Percentiles rank a stretch among this genome's conserved stretches.
phyloP scores from a whole-genome alignment of 1,140 invertebrate genomes.

The Zaprionus vittiger region DNA sequence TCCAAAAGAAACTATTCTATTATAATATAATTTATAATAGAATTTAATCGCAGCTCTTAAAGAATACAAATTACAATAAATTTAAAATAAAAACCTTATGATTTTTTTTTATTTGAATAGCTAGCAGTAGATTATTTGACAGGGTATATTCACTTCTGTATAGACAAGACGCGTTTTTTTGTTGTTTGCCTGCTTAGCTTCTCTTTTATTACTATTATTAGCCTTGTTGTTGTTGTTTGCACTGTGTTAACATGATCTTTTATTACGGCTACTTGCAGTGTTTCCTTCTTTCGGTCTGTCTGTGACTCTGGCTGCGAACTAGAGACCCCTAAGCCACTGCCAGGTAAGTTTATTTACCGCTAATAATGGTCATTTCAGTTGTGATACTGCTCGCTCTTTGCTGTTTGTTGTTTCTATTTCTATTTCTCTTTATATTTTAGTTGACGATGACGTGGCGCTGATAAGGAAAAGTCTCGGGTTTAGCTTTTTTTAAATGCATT shows the following conservation, averaged over 20 bases:
- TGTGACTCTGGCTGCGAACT: constrained; percentile 28
- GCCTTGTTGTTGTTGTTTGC: constrained; percentile 39
- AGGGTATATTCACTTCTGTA: constrained; percentile 15
- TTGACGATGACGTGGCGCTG: constrained; percentile 71
- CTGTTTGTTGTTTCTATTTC: not conserved
- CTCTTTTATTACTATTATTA: constrained; percentile 25
- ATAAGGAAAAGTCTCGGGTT: constrained; percentile 45
- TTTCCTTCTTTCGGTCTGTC: constrained; percentile 11
- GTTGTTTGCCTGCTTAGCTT: not conserved
- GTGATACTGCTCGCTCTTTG: constrained; percentile 49
- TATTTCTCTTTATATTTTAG: constrained; percentile 9
- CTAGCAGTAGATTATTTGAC: not conserved
- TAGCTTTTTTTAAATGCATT: constrained; percentile 25
- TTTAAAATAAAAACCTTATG: too few species aligned
- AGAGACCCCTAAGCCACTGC: constrained; percentile 9
- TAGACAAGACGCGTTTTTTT: not conserved
- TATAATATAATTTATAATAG: too few species aligned
- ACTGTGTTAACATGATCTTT: constrained; percentile 81
- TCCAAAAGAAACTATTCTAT: too few species aligned
- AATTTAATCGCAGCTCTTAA: too few species aligned
- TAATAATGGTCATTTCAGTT: constrained; percentile 82
- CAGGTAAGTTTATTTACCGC: constrained; percentile 78
- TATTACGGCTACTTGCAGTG: constrained; percentile 63
- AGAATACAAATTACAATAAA: too few species aligned
- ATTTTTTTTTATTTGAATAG: too few species aligned